These are phyloP conservation scores for Drosophila falleni DNA, from an alignment of 2,888 invertebrate genomes.

Conservation along the genomic window DNA sequence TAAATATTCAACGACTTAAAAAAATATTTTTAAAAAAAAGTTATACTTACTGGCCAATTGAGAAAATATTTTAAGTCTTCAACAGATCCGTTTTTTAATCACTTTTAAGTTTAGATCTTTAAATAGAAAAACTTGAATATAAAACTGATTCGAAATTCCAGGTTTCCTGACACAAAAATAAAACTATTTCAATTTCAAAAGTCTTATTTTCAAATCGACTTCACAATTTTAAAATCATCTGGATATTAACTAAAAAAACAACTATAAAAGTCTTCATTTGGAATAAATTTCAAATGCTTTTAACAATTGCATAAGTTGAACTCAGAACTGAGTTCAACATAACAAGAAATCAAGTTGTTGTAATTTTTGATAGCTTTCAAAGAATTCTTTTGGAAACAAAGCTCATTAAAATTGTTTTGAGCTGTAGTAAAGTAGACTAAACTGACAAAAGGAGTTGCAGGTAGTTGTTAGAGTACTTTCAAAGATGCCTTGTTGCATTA, in stretches of 20 bases:
- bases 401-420: constrained; percentile 22
- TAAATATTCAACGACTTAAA: not conserved
- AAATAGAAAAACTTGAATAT: not conserved
- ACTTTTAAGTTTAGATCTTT: too few relatives aligned
- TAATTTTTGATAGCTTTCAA: not conserved
- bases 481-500: constrained; percentile 27
- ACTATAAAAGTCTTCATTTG: too few relatives aligned
- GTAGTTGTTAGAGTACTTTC: constrained; percentile 12
- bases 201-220: not conserved
- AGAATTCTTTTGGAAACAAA: constrained; percentile 2
- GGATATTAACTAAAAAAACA: too few relatives aligned
- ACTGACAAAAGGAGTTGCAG: not conserved
- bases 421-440: constrained; percentile 13
- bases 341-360: not conserved
- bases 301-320: not conserved
- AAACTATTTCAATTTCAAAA: too few relatives aligned
- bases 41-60: too few relatives aligned
- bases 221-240: not conserved
- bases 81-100: too few relatives aligned
- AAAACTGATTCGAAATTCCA: not conserved
- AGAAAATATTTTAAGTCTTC: too few relatives aligned
- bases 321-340: not conserved
- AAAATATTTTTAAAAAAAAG: too few relatives aligned
- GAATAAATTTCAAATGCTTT: too few relatives aligned
- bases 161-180: too few relatives aligned